Percentiles rank a stretch among this genome's conserved stretches.
Evolutionary conservation across 1,140 invertebrate genomes (phyloP).

Genomic region (Lepidurus packardi): DNA sequence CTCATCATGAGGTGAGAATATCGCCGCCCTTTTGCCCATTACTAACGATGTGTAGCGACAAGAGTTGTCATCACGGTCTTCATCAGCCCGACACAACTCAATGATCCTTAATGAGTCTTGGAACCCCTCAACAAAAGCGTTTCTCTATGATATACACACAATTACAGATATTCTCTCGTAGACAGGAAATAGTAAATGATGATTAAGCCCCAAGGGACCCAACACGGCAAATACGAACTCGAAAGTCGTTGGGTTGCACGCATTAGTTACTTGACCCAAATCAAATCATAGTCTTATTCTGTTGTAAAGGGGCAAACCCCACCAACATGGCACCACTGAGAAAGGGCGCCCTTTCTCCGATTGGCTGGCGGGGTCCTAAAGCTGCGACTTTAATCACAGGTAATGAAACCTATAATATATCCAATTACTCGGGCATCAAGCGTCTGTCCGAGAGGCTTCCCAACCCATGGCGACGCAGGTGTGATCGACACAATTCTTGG

Average conservation of each 20-base stretch:
- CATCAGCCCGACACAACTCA: constrained; percentile 8
- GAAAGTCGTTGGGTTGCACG: neutral
- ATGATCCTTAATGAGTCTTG: neutral
- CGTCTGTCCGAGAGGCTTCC: neutral
- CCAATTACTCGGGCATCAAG: constrained; percentile 13
- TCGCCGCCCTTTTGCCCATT: constrained; percentile 6
- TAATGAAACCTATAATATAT: constrained; percentile 17
- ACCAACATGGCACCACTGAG: neutral
- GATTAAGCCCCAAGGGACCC: neutral
- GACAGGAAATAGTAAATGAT: constrained; percentile 16
- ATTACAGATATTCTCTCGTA: neutral
- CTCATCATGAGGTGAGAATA: neutral
- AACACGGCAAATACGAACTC: neutral
- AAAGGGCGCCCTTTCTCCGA: neutral
- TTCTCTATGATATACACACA: neutral
- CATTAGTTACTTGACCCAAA: constrained; percentile 7
- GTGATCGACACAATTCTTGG: constrained; percentile 15
- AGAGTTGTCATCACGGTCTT: neutral
- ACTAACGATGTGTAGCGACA: constrained; percentile 5
- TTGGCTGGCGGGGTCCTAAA: neutral
- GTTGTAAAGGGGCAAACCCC: neutral
- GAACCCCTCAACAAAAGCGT: neutral
- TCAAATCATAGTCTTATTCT: constrained; percentile 15
- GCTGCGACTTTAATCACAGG: constrained; percentile 21
- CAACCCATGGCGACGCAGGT: neutral